These are phyloP conservation scores for Fulica atra DNA, from an alignment of 2,113 vertebrate species.

Conservation along the genomic window DNA sequence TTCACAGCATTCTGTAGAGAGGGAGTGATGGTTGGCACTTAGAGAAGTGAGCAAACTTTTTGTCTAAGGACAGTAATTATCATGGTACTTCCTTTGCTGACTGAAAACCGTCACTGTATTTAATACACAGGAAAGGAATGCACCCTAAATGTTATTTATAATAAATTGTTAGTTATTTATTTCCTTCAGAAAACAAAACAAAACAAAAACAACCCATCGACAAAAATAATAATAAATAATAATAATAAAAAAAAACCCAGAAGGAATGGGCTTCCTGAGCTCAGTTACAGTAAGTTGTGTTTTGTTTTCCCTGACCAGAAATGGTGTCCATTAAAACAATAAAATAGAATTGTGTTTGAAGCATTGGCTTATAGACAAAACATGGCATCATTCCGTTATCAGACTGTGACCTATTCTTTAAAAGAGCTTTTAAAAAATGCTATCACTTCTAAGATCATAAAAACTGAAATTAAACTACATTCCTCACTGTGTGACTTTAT, in stretches of 20 bases:
- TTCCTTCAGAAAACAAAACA: not conserved
- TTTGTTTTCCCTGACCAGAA: not conserved
- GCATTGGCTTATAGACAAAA: not conserved
- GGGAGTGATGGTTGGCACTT: not conserved
- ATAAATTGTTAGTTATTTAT: not conserved
- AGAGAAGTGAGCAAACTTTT: not conserved
- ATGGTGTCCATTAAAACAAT: not conserved
- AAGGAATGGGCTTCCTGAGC: not conserved
- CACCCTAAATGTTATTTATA: not conserved
- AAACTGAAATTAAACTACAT: not conserved
- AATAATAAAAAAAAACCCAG: not conserved
- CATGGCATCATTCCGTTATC: not conserved
- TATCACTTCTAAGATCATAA: not conserved
- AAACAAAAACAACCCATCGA: too few relatives aligned
- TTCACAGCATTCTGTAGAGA: not conserved
- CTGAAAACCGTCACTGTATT: not conserved
- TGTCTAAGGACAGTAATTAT: not conserved
- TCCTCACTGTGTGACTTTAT: not conserved
- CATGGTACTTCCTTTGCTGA: not conserved
- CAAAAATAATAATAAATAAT: not conserved
- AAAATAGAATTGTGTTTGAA: not conserved
- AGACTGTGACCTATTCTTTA: not conserved
- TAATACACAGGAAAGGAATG: not conserved
- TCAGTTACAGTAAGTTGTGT: not conserved
- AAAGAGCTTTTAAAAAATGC: not conserved